Evolutionary conservation across 2,888 invertebrate species (phyloP).

Genomic region (Sericinus montela): DNA sequence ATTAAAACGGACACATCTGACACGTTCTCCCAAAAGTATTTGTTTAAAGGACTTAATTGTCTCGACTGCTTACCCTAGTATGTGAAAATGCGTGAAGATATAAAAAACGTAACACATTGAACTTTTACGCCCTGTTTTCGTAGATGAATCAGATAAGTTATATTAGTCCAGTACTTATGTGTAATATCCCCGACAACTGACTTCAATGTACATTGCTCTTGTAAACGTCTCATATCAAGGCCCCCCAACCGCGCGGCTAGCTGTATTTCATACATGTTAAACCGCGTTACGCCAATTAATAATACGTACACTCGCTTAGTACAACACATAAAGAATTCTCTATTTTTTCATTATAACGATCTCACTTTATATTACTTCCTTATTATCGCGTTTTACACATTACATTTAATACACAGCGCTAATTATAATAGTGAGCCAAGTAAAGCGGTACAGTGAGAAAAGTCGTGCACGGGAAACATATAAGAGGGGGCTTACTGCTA

Average conservation of each 20-base stretch:
- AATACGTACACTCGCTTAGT: constrained; percentile 60
- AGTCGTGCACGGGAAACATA: constrained; percentile 57
- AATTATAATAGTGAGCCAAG: constrained; percentile 67
- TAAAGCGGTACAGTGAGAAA: constrained; percentile 62
- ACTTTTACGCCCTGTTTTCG: background rate
- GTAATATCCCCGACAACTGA: constrained; percentile 3
- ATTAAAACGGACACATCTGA: no score
- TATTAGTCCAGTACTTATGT: background rate
- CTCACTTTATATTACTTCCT: constrained; percentile 72
- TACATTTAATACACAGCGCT: constrained; percentile 71
- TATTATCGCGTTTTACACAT: constrained; percentile 69
- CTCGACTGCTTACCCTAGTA: no score
- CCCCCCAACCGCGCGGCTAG: constrained; percentile 33
- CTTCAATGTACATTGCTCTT: background rate
- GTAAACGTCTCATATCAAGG: constrained; percentile 7
- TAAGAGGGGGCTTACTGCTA: constrained; percentile 53
- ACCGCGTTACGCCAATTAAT: constrained; percentile 61
- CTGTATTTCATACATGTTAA: constrained; percentile 52
- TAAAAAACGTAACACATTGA: no score
- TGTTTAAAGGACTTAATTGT: no score
- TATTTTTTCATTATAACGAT: constrained; percentile 66
- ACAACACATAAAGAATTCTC: constrained; percentile 70
- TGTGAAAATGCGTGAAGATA: no score
- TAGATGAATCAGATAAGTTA: background rate
- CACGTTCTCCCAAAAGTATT: no score